These are phyloP conservation scores for Nymphalis io DNA, from an alignment of 1,140 invertebrate genomes.

Conservation along the genomic window DNA sequence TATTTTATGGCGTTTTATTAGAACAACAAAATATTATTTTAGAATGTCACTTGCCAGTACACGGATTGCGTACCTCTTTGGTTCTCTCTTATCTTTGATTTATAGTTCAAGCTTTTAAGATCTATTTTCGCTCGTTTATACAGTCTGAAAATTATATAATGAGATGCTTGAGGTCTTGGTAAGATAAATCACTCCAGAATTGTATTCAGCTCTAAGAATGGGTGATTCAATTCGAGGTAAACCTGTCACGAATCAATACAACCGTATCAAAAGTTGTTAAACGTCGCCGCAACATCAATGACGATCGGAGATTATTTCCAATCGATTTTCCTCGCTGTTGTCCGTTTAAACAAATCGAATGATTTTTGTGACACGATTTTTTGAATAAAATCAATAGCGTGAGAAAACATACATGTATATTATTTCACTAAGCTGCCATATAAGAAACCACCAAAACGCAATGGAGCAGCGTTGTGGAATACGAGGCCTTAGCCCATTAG, in stretches of 20 bases:
- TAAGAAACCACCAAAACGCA: too few species aligned
- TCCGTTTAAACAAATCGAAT: background rate
- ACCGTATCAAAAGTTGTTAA: constrained; percentile 27
- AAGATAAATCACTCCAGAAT: constrained; percentile 29
- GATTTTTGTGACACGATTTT: background rate
- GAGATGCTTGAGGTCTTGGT: constrained; percentile 20
- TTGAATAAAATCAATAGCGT: too few species aligned
- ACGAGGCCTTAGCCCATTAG: too few species aligned
- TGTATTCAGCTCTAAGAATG: constrained; percentile 31
- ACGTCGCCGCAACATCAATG: constrained; percentile 19
- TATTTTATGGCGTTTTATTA: too few species aligned
- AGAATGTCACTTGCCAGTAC: too few species aligned
- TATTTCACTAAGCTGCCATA: too few species aligned
- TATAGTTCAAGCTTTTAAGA: background rate
- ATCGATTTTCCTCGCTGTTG: constrained; percentile 19
- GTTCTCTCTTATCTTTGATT: too few species aligned
- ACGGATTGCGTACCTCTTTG: too few species aligned
- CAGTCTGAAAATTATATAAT: constrained; percentile 11
- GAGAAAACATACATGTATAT: too few species aligned
- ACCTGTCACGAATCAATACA: constrained; percentile 31
- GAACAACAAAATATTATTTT: too few species aligned
- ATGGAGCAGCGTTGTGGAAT: too few species aligned
- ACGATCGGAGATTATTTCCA: constrained; percentile 5
- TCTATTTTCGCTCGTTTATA: background rate
- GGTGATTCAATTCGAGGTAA: constrained; percentile 9